A percentile compares a stretch with the other conserved stretches of the same genome.
Conservation (phyloP, 2,113 vertebrate species). For the Bostrychus sinensis region DNA sequence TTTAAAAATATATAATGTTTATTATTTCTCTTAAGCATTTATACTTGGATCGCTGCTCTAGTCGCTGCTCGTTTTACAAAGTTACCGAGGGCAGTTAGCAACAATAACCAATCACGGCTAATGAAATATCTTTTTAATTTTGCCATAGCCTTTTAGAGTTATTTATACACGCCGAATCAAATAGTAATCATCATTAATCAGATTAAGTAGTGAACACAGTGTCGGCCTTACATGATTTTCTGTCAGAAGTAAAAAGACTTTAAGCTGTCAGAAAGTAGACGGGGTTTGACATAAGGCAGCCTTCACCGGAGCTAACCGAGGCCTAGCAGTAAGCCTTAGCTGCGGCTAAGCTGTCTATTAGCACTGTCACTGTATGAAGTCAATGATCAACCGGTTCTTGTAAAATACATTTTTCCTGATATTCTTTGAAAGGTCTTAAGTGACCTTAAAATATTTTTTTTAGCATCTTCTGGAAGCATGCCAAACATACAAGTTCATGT, state of each 20-base stretch:
- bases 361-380: constrained; percentile 32
- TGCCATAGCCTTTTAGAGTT: not conserved
- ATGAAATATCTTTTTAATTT: not conserved
- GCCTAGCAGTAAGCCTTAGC: constrained; percentile 52
- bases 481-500: not conserved
- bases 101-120: not conserved
- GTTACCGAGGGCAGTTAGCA: constrained; percentile 6
- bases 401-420: not conserved
- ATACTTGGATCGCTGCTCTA: not conserved
- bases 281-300: constrained; percentile 1
- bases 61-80: constrained; percentile 15
- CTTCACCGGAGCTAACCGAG: constrained; percentile 32
- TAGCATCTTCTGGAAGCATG: not conserved
- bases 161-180: constrained; percentile 30
- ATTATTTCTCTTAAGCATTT: not conserved
- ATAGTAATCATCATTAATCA: fast-evolving
- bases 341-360: constrained; percentile 43
- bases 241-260: not conserved
- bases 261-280: constrained; percentile 3
- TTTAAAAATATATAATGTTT: no score
- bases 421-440: no score
- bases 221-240: fast-evolving
- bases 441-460: no score
- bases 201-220: fast-evolving
- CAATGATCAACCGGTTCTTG: constrained; percentile 4